Percentiles rank a stretch among this genome's conserved stretches.
phyloP scores from a whole-genome alignment of 2,113 vertebrate species.

The Callocephalon fimbriatum region DNA sequence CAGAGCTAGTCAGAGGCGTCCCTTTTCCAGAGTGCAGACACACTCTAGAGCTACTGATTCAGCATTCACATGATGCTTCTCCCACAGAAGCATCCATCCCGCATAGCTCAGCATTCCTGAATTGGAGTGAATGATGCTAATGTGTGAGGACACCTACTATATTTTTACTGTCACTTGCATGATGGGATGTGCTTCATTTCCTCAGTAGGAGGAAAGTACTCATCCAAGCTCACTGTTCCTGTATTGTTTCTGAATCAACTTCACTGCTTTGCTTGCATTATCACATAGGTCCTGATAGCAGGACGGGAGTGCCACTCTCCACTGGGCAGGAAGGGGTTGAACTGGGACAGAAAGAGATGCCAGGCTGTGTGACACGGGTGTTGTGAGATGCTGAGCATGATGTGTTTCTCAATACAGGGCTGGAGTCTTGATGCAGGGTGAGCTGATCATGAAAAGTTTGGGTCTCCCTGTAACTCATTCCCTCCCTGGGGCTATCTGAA shows the following conservation, averaged over 20 bases:
- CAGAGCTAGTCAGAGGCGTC: not conserved
- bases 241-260: not conserved
- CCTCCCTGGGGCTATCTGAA: not conserved
- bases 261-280: not conserved
- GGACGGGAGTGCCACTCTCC: not conserved
- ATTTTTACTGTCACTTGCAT: not conserved
- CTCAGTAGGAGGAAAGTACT: not conserved
- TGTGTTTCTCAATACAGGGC: not conserved
- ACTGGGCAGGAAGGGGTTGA: not conserved
- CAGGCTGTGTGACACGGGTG: accelerated
- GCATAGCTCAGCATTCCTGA: not conserved
- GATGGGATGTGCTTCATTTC: not conserved
- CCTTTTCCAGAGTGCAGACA: not conserved
- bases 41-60: not conserved
- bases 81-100: not conserved
- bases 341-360: not conserved
- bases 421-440: not conserved
- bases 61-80: not conserved
- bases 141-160: not conserved
- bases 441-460: not conserved
- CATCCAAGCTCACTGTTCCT: not conserved
- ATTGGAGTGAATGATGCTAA: not conserved
- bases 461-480: not conserved
- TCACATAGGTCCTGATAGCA: not conserved
- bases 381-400: accelerated